These are phyloP conservation scores for Drosophila longiperda DNA, from an alignment of 2,888 invertebrate genomes.

Conservation along the genomic window DNA sequence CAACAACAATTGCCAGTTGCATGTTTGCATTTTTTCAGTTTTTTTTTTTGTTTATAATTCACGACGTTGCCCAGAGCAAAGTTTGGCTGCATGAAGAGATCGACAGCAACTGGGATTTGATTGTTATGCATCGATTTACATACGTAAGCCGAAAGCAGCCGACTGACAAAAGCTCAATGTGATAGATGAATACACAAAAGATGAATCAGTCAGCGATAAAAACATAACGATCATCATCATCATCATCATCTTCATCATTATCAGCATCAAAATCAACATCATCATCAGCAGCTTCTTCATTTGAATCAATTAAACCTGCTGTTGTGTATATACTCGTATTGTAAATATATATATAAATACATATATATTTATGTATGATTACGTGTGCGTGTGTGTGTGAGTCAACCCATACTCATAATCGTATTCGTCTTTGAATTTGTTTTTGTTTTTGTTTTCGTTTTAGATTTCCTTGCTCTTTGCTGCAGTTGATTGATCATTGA, in stretches of 20 bases:
- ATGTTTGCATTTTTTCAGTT: constrained; percentile 61
- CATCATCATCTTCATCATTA: constrained; percentile 30
- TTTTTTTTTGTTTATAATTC: constrained; percentile 40
- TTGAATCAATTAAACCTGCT: constrained; percentile 73
- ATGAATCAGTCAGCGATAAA: constrained; percentile 46
- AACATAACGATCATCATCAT: constrained; percentile 23
- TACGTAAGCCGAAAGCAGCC: constrained; percentile 56
- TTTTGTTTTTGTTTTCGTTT: constrained; percentile 34
- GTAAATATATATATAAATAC: neutral
- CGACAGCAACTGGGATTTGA: constrained; percentile 54
- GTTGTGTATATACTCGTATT: constrained; percentile 20
- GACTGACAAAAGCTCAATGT: constrained; percentile 41
- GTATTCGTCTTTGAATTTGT: constrained; percentile 31
- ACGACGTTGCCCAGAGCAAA: constrained; percentile 42
- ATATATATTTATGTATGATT: neutral
- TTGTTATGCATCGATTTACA: constrained; percentile 70
- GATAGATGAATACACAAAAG: constrained; percentile 56
- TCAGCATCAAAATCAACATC: constrained; percentile 31
- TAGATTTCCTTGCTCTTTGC: constrained; percentile 47
- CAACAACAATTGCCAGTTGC: constrained; percentile 55
- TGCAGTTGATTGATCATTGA: constrained; percentile 75
- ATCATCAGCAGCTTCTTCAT: constrained; percentile 56
- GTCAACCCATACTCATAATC: constrained; percentile 52
- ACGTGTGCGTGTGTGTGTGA: constrained; percentile 33
- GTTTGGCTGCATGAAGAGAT: constrained; percentile 33